phyloP scores from a whole-genome alignment of 2,113 vertebrate species.

The Casuarius casuarius region DNA sequence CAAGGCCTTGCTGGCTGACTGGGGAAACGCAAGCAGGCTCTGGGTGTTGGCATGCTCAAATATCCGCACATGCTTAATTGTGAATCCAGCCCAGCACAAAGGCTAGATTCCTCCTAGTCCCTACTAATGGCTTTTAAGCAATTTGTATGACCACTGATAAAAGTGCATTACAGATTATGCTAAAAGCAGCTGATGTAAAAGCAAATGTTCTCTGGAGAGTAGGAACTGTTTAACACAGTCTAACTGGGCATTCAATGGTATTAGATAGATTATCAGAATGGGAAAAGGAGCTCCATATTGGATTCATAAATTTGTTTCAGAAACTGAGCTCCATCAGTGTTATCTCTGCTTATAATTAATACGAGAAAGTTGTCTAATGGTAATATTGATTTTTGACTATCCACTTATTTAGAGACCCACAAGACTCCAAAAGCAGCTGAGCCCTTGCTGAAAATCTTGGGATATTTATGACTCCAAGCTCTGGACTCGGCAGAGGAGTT shows the following conservation, averaged over 20 bases:
- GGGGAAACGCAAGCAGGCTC: background rate
- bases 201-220: background rate
- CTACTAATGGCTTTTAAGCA: background rate
- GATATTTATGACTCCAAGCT: accelerated
- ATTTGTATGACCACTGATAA: background rate
- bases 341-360: background rate
- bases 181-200: background rate
- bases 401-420: too few species aligned
- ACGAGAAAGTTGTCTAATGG: background rate
- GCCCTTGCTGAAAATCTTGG: background rate
- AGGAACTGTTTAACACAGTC: background rate
- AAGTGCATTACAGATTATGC: background rate
- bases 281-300: background rate
- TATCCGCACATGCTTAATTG: background rate
- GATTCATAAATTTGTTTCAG: background rate
- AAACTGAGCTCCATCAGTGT: accelerated
- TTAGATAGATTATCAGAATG: background rate
- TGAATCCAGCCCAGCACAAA: background rate
- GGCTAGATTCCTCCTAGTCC: too few species aligned
- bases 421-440: background rate
- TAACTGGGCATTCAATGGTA: background rate
- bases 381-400: background rate
- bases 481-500: too few species aligned
- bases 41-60: background rate
- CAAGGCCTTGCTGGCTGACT: too few species aligned